phyloP scores from a whole-genome alignment of 2,797 vertebrate genomes.

The Philypnodon macrostomus region DNA sequence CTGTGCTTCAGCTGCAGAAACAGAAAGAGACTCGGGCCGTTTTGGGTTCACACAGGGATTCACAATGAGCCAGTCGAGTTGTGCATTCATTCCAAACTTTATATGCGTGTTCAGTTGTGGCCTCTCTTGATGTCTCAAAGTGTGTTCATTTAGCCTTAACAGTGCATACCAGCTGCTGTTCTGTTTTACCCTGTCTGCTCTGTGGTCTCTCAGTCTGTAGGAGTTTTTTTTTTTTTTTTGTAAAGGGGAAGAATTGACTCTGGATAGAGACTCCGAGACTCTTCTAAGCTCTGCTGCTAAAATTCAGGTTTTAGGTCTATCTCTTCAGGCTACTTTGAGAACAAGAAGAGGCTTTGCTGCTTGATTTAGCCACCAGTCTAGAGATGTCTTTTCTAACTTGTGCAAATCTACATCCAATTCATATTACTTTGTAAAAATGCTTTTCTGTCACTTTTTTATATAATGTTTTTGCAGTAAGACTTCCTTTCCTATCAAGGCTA shows the following conservation, averaged over 20 bases:
- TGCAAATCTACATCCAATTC: too few species aligned
- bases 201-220: slow-evolving; percentile 27
- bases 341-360: too few species aligned
- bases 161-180: slow-evolving; percentile 25
- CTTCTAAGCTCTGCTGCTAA: slow-evolving; percentile 1
- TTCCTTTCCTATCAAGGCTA: too few species aligned
- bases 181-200: slow-evolving; percentile 35
- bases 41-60: slow-evolving; percentile 14
- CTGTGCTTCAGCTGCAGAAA: slow-evolving; percentile 45
- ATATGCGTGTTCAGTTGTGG: slow-evolving; percentile 26
- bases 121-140: slow-evolving; percentile 25
- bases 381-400: too few species aligned
- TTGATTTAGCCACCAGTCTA: too few species aligned
- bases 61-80: slow-evolving; percentile 16
- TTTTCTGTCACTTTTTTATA: too few species aligned
- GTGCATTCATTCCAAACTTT: slow-evolving; percentile 18
- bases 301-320: slow-evolving; percentile 4
- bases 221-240: slow-evolving; percentile 10
- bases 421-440: too few species aligned
- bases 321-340: not conserved
- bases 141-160: slow-evolving; percentile 26
- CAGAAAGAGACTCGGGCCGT: slow-evolving; percentile 24
- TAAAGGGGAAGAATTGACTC: not conserved
- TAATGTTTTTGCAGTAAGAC: too few species aligned
- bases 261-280: not conserved